Conservation (phyloP, 1,140 invertebrate species). For the Nephila pilipes region DNA sequence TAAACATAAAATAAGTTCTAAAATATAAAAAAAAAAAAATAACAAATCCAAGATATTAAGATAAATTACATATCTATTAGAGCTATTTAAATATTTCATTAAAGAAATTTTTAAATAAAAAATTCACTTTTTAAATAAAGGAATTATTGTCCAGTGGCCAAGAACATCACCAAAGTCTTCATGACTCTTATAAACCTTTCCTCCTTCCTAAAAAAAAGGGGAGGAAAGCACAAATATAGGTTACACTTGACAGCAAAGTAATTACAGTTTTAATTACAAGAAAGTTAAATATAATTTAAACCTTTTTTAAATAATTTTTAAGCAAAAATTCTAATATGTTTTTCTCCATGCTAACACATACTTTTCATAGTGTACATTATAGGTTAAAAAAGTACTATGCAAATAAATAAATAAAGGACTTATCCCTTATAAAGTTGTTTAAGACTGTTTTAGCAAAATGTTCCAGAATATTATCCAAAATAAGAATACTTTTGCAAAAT, state of each 20-base stretch:
- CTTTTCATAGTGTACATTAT: no score
- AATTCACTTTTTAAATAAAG: slow-evolving; percentile 18
- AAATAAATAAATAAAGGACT: no score
- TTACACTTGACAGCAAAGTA: not conserved
- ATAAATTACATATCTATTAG: not conserved
- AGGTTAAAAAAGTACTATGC: no score
- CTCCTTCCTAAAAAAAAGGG: not conserved
- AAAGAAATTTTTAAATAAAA: not conserved
- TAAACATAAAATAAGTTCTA: no score
- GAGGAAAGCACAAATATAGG: not conserved
- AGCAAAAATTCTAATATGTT: no score
- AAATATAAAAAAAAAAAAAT: not conserved
- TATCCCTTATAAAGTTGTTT: no score
- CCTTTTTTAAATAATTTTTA: no score
- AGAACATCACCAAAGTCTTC: not conserved
- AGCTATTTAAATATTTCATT: no score
- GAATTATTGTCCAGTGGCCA: slow-evolving; percentile 19
- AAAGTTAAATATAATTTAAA: not conserved
- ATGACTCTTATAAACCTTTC: slow-evolving; percentile 4
- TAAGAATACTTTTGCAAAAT: no score
- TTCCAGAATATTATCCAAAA: no score
- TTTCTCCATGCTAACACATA: no score
- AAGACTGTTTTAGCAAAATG: no score
- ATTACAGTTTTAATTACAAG: not conserved
- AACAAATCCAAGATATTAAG: not conserved